Conservation (phyloP, 1,140 invertebrate genomes). For the Holotrichia oblita region DNA sequence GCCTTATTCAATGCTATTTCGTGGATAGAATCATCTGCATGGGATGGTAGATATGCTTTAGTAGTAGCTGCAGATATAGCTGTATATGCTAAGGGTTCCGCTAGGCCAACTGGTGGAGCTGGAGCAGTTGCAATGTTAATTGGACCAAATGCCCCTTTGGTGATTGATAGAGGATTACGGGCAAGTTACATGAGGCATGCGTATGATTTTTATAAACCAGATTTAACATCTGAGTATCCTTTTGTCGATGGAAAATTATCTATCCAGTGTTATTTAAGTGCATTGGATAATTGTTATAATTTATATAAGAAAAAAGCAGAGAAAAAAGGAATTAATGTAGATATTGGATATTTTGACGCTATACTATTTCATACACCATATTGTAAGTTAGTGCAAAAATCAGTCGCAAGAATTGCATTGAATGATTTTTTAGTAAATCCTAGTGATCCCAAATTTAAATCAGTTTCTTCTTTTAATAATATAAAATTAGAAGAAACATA, state of each 20-base stretch:
- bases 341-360: slow-evolving; percentile 80
- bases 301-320: slow-evolving; percentile 81
- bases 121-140: slow-evolving; percentile 97
- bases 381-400: slow-evolving; percentile 98
- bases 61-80: slow-evolving; percentile 97
- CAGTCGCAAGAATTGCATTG: slow-evolving; percentile 85
- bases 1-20: slow-evolving; percentile 95
- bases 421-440: slow-evolving; percentile 80
- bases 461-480: slow-evolving; percentile 74
- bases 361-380: slow-evolving; percentile 97
- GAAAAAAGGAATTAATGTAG: slow-evolving; percentile 64
- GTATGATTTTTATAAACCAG: slow-evolving; percentile 99
- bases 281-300: slow-evolving; percentile 93
- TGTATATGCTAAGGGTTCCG: slow-evolving; percentile 91
- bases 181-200: slow-evolving; percentile 92
- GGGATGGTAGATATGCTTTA: slow-evolving; percentile 94
- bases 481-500: slow-evolving; percentile 86
- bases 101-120: slow-evolving; percentile 96
- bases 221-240: slow-evolving; percentile 94
- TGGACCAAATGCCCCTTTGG: slow-evolving; percentile 90
- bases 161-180: slow-evolving; percentile 87
- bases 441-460: slow-evolving; percentile 60
- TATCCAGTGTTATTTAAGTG: slow-evolving; percentile 92
- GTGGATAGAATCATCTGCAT: slow-evolving; percentile 96
- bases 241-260: slow-evolving; percentile 95